Conservation (phyloP, 2,113 vertebrate genomes). For the Nothoprocta pentlandii region DNA sequence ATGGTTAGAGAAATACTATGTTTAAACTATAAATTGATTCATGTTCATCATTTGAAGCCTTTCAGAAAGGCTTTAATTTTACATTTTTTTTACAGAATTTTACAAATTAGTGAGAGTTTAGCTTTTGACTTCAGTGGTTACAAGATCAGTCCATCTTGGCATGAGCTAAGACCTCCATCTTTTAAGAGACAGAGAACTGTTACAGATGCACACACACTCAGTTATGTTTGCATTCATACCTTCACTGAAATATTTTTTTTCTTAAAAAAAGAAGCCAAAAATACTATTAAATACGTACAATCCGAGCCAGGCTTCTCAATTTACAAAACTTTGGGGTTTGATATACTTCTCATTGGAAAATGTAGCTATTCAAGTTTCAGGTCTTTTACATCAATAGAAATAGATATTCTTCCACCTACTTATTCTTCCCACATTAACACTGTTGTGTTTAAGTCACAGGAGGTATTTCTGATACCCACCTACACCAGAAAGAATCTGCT, state of each 20-base stretch:
- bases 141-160: background rate
- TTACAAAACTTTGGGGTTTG: background rate
- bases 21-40: background rate
- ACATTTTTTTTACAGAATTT: background rate
- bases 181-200: background rate
- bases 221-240: background rate
- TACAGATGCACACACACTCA: background rate
- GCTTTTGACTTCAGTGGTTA: background rate
- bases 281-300: background rate
- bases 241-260: background rate
- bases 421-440: background rate
- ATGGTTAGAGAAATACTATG: background rate
- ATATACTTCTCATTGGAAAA: background rate
- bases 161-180: background rate
- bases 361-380: background rate
- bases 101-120: background rate
- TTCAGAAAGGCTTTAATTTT: background rate
- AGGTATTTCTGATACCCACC: conserved; percentile 19
- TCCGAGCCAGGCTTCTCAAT: background rate
- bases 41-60: background rate
- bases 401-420: background rate
- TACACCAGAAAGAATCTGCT: background rate
- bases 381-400: background rate
- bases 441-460: background rate
- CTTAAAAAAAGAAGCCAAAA: background rate